Evolutionary conservation across 2,797 vertebrate genomes (phyloP), one percentile per base, ranked within the genome.

Genomic region (Stomatorhinus walkeri): DNA sequence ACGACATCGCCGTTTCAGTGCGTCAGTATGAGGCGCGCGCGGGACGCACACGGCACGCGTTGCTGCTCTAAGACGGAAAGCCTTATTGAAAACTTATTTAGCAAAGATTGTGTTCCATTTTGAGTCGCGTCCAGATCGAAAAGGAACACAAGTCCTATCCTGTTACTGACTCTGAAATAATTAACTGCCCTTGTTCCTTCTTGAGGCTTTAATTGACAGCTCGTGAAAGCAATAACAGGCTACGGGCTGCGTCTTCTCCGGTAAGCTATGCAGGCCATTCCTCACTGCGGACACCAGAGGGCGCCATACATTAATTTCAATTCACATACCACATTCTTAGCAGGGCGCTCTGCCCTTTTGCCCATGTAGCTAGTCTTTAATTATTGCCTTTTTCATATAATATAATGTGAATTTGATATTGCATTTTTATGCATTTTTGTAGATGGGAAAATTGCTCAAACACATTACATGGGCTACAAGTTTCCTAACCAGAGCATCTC

Each of bases 281-380:
- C 84, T 52, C 28, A 24, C n/a, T 19, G 22, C 89, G 90, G 92
- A 93, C 94, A 95, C 94, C 91, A 95, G 94, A 94, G 94, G 94
- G 94, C 93, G 93, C 94, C 95, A 91, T 93, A 91, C 83, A 88
- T 93, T 89, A 92, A 85, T 52, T 85, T 52, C 43, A 81, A 46
- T 51, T 49, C n/a, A 51, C 8, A 10, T 84, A 83, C 43, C 48
- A 48, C 10, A 12, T 51, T 84, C 46, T 84, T 84, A 48, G 43
- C 2, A 48, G 9, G 36, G 43, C 8, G n/a, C n/a, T 84, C 9
- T 84, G n/a, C n/a, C n/a, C 46, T 22, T 84, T 84, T 48, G 4
- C 43, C 9, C 8, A 46, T 14, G 9, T 85, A 51, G 16, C 43
- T 85, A 5, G 48, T 51, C 43, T 85, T 85, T 52, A 85, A 36